Conservation (phyloP, 2,888 invertebrate species). For the Podotricha telesiphe region DNA sequence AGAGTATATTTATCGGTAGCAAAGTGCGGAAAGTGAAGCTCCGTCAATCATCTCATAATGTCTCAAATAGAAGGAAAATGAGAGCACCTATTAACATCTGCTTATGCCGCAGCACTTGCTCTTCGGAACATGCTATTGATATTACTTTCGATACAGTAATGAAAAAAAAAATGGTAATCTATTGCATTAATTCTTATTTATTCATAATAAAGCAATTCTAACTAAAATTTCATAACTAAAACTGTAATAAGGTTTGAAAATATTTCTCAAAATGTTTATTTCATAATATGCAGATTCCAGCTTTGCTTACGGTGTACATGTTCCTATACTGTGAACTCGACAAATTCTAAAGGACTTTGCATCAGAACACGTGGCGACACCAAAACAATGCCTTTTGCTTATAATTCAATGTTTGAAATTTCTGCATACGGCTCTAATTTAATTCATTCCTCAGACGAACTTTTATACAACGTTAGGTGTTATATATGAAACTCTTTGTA, state of each 20-base stretch:
- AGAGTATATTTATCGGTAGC: too few species aligned
- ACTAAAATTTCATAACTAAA: too few species aligned
- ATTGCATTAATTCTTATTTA: too few species aligned
- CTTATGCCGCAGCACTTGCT: too few species aligned
- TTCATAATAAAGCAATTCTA: too few species aligned
- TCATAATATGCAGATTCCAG: conserved; percentile 45
- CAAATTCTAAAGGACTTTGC: conserved; percentile 46
- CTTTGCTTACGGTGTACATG: conserved; percentile 37
- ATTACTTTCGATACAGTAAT: too few species aligned
- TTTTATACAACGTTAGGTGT: conserved; percentile 10
- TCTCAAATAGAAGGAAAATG: too few species aligned
- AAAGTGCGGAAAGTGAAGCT: too few species aligned
- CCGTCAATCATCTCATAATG: too few species aligned
- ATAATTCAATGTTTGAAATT: conserved; percentile 39
- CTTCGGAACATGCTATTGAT: too few species aligned
- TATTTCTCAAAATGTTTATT: conserved; percentile 40
- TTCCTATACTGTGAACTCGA: conserved; percentile 38
- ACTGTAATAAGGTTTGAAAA: not conserved
- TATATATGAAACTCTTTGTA: not conserved
- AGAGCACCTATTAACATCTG: too few species aligned
- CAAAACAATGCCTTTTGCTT: conserved; percentile 45
- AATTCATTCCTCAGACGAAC: conserved; percentile 28
- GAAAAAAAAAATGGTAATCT: too few species aligned
- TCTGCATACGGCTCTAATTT: conserved; percentile 24
- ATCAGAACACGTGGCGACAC: conserved; percentile 43